Base-by-base conservation (phyloP, 37 sponge, comb jelly and placozoan species). In the Beroe ovata region DNA sequence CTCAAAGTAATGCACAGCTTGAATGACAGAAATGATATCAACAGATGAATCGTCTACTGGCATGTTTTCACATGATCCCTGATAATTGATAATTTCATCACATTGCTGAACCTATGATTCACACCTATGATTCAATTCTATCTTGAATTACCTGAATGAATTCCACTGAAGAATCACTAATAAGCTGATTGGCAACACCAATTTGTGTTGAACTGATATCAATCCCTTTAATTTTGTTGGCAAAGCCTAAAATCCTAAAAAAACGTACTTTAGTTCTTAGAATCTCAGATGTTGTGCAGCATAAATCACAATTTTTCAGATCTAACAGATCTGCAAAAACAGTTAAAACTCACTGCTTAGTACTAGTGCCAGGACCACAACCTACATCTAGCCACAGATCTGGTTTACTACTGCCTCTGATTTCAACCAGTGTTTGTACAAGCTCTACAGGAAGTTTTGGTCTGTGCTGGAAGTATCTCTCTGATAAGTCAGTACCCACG, bases 301-400 rank as follows among this genome's bases (percentile, higher is more conserved):
- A n/a, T n/a, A n/a, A n/a, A n/a, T n/a, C n/a, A n/a, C n/a, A n/a
- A n/a, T n/a, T n/a, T n/a, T n/a, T n/a, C n/a, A n/a, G n/a, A n/a
- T n/a, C n/a, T n/a, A n/a, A n/a, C n/a, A n/a, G n/a, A n/a, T n/a
- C n/a, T n/a, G n/a, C n/a, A n/a, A n/a, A n/a, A n/a, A n/a, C n/a
- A n/a, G n/a, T n/a, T n/a, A n/a, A n/a, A n/a, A 77, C 84, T 77
- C 33, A 77, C 84, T 77, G 84, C n/a, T 40, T 8, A 42, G 84
- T 77, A 25, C 84, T 77, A 11, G 42, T 77, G 22, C 84, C 84
- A 40, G 84, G 84, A 6, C 84, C 84, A 77, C 84, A 77, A 33
- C 84, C 84, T 40, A 77, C 84, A 41, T 77, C 84, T 2, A 77
- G 54, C 84, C 84, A 77, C 0, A 77, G 23, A 33, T 23, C 84